A percentile compares a stretch with the other conserved stretches of the same genome.
Evolutionary conservation across 2,113 vertebrate species (phyloP).

Genomic region (Microcebus murinus): DNA sequence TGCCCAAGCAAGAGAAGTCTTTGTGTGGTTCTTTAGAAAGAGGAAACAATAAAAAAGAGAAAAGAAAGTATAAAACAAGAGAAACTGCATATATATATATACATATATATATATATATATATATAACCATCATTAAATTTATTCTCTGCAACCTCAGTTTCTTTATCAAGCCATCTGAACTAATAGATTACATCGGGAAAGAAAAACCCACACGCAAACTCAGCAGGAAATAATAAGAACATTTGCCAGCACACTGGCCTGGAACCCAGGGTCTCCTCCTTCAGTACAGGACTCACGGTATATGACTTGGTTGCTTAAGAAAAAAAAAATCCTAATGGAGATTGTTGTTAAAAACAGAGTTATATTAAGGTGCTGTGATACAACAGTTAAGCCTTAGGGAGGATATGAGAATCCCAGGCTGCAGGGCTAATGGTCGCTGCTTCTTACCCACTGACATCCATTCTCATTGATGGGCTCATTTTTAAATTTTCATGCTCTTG

Average conservation of each 20-base stretch:
- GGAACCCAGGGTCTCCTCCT: background rate
- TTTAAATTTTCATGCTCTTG: background rate
- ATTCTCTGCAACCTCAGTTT: background rate
- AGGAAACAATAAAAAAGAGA: conserved; percentile 9
- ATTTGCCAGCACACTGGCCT: background rate
- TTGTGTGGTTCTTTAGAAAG: conserved; percentile 23
- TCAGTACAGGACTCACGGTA: fast-evolving
- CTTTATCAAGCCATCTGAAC: background rate
- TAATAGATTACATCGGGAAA: background rate
- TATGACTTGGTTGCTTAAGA: background rate
- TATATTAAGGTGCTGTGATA: background rate
- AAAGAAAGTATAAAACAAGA: background rate
- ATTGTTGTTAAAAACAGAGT: background rate
- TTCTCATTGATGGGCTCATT: background rate
- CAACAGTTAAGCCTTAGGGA: background rate
- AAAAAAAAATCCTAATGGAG: background rate
- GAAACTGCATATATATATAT: background rate
- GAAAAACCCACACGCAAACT: background rate
- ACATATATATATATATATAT: too few species aligned
- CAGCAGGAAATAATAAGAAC: background rate
- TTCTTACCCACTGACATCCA: background rate
- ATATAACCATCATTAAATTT: background rate
- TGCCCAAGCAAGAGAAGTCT: conserved; percentile 5
- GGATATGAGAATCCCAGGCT: background rate
- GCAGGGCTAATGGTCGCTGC: too few species aligned